Base-by-base conservation (phyloP, 2,113 vertebrate species). In the Urocitellus parryii region DNA sequence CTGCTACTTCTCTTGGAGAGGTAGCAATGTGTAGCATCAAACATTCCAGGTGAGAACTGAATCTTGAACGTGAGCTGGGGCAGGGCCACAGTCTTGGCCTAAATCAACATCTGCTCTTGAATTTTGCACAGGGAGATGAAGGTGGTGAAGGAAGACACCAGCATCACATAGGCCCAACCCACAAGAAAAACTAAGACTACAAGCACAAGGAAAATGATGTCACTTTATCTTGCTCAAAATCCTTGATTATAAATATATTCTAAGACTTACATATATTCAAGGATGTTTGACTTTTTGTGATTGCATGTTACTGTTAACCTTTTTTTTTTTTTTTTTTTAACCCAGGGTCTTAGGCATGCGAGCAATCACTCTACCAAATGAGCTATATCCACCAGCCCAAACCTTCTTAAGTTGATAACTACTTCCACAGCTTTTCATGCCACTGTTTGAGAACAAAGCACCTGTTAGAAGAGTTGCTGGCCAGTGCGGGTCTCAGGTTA, bases 101-200 rank as follows among this genome's bases (percentile, higher is more conserved):
- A 42, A 95, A 93, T 98, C 97, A 98, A 98, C 63, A 98, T 89
- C 81, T 95, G 93, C 73, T 97, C 96, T 97, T 96, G 90, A 97
- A 96, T 96, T 96, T 97, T 94, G 45, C 90, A 88, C 6, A 27
- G 67, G 63, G 93, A 98, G 80, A 94, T 96, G 93, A 98, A 97
- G 93, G 94, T 98, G 94, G 73, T 82, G 14, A 63, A 98, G 67
- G 70, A 98, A 97, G 96, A 91, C 83, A 77, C 76, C 96, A 92
- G 96, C 97, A 95, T 95, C 90, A 88, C 68, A 96, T 8, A 92
- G 80, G 85, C 11, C 18, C 42, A 96, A 34, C 61, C 72, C 92
- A 97, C 83, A 97, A 81, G 72, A 32, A 63, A 63, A 90, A 37
- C 90, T 76, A 88, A 84, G 29, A 61, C 87, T 84, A 83, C 91